A percentile compares a stretch with the other conserved stretches of the same genome.
Conservation (phyloP, 1,140 invertebrate genomes). For the Globodera ellingtonae region DNA sequence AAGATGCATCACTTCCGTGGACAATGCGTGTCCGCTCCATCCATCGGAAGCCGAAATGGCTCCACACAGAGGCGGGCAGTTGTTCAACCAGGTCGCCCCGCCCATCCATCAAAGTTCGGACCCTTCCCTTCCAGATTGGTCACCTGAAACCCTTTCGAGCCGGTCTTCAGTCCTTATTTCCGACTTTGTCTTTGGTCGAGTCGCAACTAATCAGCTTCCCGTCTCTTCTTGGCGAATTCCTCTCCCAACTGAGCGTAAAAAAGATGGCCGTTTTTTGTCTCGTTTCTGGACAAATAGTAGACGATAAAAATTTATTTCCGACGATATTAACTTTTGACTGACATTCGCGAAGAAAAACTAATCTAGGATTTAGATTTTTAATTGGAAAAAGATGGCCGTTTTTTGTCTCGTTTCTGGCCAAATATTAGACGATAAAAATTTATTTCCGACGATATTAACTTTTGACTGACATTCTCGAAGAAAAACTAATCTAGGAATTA, state of each 20-base stretch:
- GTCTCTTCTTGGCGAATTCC: conserved; percentile 14
- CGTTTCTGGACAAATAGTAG: too few relatives aligned
- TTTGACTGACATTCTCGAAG: too few relatives aligned
- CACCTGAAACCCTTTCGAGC: conserved; percentile 16
- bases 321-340: too few relatives aligned
- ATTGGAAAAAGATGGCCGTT: too few relatives aligned
- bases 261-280: too few relatives aligned
- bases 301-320: too few relatives aligned
- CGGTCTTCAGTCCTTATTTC: conserved; percentile 17
- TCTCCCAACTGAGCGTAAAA: conserved; percentile 12
- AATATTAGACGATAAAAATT: too few relatives aligned
- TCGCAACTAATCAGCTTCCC: not conserved
- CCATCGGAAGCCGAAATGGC: conserved; percentile 25
- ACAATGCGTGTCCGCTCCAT: conserved; percentile 14
- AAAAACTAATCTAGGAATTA: too few relatives aligned
- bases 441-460: too few relatives aligned
- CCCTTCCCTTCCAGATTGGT: conserved; percentile 8
- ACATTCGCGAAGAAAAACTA: too few relatives aligned
- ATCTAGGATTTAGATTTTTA: too few relatives aligned
- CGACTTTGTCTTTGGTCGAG: conserved; percentile 14
- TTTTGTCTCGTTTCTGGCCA: too few relatives aligned
- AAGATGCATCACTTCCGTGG: conserved; percentile 5
- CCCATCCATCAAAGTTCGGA: not conserved
- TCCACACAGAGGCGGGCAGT: conserved; percentile 12
- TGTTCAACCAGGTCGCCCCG: conserved; percentile 20